Base-by-base conservation (phyloP, 2,888 invertebrate genomes). In the Leucophora obtusa region DNA sequence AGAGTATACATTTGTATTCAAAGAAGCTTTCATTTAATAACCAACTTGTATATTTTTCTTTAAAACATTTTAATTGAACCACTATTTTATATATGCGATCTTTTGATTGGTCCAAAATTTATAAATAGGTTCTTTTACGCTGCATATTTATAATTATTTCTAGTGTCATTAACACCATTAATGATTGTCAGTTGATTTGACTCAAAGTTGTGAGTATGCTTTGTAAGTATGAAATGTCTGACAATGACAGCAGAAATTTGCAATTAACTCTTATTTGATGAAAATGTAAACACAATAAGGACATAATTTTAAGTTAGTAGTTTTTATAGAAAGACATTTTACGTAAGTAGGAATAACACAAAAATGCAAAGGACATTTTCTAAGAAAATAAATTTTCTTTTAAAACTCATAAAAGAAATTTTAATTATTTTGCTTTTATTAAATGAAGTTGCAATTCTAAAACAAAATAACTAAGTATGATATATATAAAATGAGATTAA, bases 241-340 rank as follows among this genome's bases (percentile, higher is more conserved):
- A 33, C 51, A 65, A 65, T 51, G 65, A 51, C 51, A 65, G 51
- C 8, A 9, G 18, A 65, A 65, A 53, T 53, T 65, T 65, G 65
- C 53, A 65, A 65, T 65, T 65, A 65, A 62, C 28, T 18, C 17
- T 8, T 51, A 65, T 65, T 65, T 62, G 28, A 35, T 33, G 33
- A 51, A 53, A 17, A 35, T 35, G 50, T 28, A 50, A 8, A 51
- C 8, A 51, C 17, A 65, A 51, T 51, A 4, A 35, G 18, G 33
- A 33, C 17, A 65, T 65, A 65, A 51, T 65, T 65, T 9, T 51
- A 50, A 28, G 1, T 14, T 9, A 38, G 21, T 43, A 38, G 21
- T 43, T 60, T 60, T n/a, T 14, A 21, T 18, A 18, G 38, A 2
- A 43, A n/a, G n/a, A n/a, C 15, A 60, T 38, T 60, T 11, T 43